Base-by-base conservation (phyloP, 2,113 vertebrate species). In the Aplodontia rufa region DNA sequence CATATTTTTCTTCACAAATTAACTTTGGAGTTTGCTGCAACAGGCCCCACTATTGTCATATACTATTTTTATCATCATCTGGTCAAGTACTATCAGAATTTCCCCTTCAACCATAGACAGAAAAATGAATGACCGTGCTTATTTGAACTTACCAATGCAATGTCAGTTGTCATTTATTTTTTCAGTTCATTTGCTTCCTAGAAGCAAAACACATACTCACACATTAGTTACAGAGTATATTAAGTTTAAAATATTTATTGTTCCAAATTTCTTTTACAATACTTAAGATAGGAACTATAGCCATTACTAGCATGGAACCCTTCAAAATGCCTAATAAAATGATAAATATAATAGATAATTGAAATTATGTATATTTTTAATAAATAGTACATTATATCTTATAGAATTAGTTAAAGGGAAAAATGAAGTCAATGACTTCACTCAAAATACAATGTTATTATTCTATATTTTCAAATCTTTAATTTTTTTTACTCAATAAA, bases 401-500 rank as follows among this genome's bases (percentile, higher is more conserved):
- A 28, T 22, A 68, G 28, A 69, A 0, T 55, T 40, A 24, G 1
- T n/a, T 49, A 81, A 76, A 84, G 11, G 28, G 3, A 90, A 35
- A 53, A 66, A 71, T 90, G 19, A 90, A 7, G 7, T 28, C 30
- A 74, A 30, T 68, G 28, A 30, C 19, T 60, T 72, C 12, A 83
- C 60, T 86, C 30, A 92, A 90, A 88, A 66, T n/a, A 79, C 11
- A 60, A 35, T 64, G n/a, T 68, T 58, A n/a, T 11, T 86, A 22
- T 74, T 30, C 9, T 75, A 6, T 9, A 66, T 80, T 81, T 90
- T 45, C 4, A 86, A 49, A 45, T 12, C 28, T 88, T 9, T 19
- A 55, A 87, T 42, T 86, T 96, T 86, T 96, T 64, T 5, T 88
- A 84, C 1, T 76, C 37, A 72, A n/a, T 78, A 37, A 55, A 71